Conservation (phyloP, 2,888 invertebrate species). For the Ormyrus nitidulus region DNA sequence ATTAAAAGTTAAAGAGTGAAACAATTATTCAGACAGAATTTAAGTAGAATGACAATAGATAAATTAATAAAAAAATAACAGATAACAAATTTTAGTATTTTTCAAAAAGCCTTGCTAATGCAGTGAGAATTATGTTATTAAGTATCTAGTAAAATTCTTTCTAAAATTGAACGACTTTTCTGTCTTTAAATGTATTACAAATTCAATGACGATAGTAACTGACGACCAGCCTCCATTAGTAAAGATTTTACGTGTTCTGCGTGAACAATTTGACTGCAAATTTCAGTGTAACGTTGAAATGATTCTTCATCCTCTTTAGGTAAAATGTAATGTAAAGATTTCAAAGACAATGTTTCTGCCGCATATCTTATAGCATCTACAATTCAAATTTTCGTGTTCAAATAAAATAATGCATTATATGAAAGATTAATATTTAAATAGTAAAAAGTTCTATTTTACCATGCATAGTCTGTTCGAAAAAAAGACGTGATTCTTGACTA, state of each 20-base stretch:
- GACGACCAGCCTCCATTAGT: constrained; percentile 74
- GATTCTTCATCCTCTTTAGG: constrained; percentile 71
- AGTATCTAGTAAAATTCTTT: constrained; percentile 26
- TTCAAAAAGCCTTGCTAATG: constrained; percentile 15
- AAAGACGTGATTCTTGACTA: constrained; percentile 62
- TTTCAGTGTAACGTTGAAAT: constrained; percentile 71
- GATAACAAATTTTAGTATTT: neutral
- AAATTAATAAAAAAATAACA: neutral
- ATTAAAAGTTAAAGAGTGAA: too few relatives aligned
- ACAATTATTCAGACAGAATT: neutral
- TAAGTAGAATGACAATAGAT: neutral
- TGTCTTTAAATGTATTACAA: constrained; percentile 57
- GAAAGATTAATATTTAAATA: constrained; percentile 15
- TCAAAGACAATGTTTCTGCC: constrained; percentile 70
- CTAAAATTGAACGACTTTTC: constrained; percentile 28
- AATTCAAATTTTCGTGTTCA: constrained; percentile 42
- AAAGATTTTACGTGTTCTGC: constrained; percentile 74
- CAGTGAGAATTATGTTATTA: constrained; percentile 25
- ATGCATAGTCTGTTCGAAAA: constrained; percentile 69
- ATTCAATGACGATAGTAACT: constrained; percentile 71
- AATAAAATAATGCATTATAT: neutral
- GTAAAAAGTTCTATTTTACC: constrained; percentile 61
- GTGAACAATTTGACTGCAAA: constrained; percentile 72
- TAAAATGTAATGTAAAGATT: constrained; percentile 70
- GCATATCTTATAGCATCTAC: constrained; percentile 72